Evolutionary conservation across 2,888 invertebrate species (phyloP).

Genomic region (Stegana nigrithorax): DNA sequence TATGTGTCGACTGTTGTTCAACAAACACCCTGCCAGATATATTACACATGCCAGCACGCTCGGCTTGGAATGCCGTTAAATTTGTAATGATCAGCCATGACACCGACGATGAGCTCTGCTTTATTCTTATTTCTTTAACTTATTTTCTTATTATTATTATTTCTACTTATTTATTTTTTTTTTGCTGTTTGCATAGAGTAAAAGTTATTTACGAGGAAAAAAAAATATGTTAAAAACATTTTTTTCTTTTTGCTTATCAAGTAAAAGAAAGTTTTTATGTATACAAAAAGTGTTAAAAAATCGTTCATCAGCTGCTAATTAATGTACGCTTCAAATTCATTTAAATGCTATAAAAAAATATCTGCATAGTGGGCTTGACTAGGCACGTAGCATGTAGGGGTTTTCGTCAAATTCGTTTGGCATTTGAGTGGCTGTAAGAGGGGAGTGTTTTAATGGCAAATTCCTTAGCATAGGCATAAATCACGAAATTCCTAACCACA

Average conservation of each 20-base stretch:
- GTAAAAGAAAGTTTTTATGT: conserved; percentile 49
- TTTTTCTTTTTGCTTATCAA: conserved; percentile 26
- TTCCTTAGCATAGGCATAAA: conserved; percentile 8
- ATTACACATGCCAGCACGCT: too few species aligned
- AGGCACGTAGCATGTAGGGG: too few species aligned
- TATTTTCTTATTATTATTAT: too few species aligned
- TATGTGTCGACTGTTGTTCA: conserved; percentile 6
- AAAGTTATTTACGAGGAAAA: conserved; percentile 52
- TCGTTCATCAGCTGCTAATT: too few species aligned
- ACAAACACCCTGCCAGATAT: too few species aligned
- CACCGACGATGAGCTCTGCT: background rate
- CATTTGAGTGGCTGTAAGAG: too few species aligned
- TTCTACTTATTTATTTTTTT: too few species aligned
- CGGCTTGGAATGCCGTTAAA: background rate
- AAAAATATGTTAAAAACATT: background rate
- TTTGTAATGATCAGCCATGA: background rate
- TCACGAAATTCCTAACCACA: conserved; percentile 35
- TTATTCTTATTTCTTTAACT: too few species aligned
- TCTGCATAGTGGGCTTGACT: too few species aligned
- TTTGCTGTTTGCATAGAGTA: conserved; percentile 40
- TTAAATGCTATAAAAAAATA: too few species aligned
- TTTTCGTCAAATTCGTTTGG: too few species aligned
- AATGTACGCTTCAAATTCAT: too few species aligned
- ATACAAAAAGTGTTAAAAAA: conserved; percentile 45
- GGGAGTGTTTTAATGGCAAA: background rate